Evolutionary conservation across 2,113 vertebrate species (phyloP).

Genomic region (Chionomys nivalis): DNA sequence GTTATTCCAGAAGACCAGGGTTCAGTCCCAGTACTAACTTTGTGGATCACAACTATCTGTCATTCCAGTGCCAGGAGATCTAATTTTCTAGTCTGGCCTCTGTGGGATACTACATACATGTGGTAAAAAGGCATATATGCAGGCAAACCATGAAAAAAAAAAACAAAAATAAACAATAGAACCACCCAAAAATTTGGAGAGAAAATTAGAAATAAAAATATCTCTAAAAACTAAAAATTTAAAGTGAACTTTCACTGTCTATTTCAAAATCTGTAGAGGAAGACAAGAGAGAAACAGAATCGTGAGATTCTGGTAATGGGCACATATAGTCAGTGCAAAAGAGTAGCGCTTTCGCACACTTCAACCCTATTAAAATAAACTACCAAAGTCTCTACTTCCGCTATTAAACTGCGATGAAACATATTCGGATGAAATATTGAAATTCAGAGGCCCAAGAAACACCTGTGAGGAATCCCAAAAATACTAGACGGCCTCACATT

Average conservation of each 20-base stretch:
- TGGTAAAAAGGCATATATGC: background rate
- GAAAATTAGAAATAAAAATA: background rate
- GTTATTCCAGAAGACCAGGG: background rate
- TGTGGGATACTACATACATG: background rate
- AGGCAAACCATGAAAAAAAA: background rate
- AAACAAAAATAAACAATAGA: background rate
- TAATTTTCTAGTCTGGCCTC: background rate
- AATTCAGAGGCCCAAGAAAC: background rate
- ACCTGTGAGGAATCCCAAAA: background rate
- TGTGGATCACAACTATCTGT: background rate
- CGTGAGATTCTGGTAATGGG: background rate
- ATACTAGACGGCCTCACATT: background rate
- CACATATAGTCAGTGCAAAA: background rate
- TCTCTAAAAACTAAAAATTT: background rate
- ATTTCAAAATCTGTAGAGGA: background rate
- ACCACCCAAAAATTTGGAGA: background rate
- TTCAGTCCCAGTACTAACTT: background rate
- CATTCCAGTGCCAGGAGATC: background rate
- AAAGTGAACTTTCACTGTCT: background rate
- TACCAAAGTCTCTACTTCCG: background rate
- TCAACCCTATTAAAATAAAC: background rate
- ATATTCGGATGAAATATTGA: background rate
- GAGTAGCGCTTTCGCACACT: background rate
- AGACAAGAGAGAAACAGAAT: background rate
- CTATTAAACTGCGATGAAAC: background rate